Conservation (phyloP, 1,140 invertebrate species). For the Brachionus angularis region DNA sequence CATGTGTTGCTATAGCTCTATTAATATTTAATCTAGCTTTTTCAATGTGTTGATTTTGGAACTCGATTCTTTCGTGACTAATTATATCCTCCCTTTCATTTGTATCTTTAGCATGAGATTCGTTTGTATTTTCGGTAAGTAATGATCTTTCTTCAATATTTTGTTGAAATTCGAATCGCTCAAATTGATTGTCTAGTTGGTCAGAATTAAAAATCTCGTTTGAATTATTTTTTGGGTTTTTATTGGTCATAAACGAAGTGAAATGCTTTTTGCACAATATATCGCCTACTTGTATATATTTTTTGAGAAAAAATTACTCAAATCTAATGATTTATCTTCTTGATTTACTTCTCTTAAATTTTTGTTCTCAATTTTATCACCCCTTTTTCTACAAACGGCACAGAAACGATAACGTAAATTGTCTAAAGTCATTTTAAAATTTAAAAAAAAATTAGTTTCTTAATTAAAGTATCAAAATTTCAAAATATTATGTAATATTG, state of each 20-base stretch:
- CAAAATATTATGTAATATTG: too few relatives aligned
- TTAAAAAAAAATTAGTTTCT: too few relatives aligned
- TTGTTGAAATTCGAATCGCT: too few relatives aligned
- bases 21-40: background rate
- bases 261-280: background rate
- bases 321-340: background rate
- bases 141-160: too few relatives aligned
- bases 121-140: background rate
- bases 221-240: background rate
- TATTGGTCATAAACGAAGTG: background rate
- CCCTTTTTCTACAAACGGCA: slow-evolving; percentile 2
- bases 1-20: background rate
- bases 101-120: too few relatives aligned
- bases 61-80: too few relatives aligned
- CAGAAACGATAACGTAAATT: background rate
- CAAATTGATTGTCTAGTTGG: too few relatives aligned
- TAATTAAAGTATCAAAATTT: too few relatives aligned
- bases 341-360: slow-evolving; percentile 6
- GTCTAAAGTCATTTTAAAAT: too few relatives aligned
- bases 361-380: slow-evolving; percentile 1
- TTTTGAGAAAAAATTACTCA: background rate
- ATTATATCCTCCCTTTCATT: too few relatives aligned
- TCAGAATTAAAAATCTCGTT: background rate
- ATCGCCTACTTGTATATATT: background rate
- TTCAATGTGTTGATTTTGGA: too few relatives aligned